Conservation (phyloP, 2,888 invertebrate genomes). For the Archips crataeganus region DNA sequence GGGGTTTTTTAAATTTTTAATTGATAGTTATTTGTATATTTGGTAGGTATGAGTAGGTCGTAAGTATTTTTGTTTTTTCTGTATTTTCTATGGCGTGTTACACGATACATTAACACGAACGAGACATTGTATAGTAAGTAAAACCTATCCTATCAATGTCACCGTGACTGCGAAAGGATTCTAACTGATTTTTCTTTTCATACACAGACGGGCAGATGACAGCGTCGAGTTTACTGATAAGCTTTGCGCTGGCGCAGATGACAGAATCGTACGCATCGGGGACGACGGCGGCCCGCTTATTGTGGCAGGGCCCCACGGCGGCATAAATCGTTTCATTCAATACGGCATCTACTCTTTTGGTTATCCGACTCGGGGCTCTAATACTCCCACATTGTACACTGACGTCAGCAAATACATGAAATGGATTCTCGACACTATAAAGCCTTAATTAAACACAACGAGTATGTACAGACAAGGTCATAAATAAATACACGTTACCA, state of each 20-base stretch:
- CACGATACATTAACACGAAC: too few relatives aligned
- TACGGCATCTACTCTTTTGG: background rate
- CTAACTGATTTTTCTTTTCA: background rate
- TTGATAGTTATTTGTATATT: too few relatives aligned
- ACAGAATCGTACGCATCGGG: background rate
- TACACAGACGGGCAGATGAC: background rate
- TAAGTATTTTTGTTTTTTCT: too few relatives aligned
- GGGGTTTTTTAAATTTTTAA: too few relatives aligned
- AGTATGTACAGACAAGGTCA: background rate
- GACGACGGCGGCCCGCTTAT: background rate
- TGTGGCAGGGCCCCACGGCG: background rate
- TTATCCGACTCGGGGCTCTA: slow-evolving; percentile 36
- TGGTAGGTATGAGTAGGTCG: too few relatives aligned
- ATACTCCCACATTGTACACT: slow-evolving; percentile 72
- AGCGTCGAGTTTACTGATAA: background rate
- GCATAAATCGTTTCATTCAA: background rate
- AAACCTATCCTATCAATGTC: background rate
- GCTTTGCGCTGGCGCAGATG: background rate
- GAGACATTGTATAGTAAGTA: too few relatives aligned
- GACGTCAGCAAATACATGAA: slow-evolving; percentile 66
- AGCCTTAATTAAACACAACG: slow-evolving; percentile 30
- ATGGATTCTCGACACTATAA: slow-evolving; percentile 66
- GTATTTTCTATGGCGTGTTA: too few relatives aligned
- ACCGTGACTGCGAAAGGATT: background rate
- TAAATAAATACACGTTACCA: too few relatives aligned